Conservation (phyloP, 2,113 vertebrate genomes). For the Cebidichthys violaceus region DNA sequence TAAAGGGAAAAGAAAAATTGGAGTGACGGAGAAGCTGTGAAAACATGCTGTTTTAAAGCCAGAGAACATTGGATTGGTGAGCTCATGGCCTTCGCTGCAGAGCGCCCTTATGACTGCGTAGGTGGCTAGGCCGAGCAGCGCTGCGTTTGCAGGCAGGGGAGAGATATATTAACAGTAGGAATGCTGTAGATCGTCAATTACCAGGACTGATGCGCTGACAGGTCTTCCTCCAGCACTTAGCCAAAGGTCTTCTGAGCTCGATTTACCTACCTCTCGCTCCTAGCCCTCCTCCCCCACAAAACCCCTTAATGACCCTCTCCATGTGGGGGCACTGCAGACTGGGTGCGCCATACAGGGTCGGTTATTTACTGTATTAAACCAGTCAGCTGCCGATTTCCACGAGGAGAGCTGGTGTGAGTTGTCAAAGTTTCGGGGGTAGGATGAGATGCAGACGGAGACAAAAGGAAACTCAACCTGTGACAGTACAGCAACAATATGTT, state of each 20-base stretch:
- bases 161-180: conserved; percentile 45
- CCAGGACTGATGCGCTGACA: conserved; percentile 47
- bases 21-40: conserved; percentile 24
- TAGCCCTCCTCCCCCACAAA: conserved; percentile 19
- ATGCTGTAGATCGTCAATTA: conserved; percentile 63
- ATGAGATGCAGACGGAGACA: not conserved
- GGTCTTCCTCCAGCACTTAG: conserved; percentile 31
- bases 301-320: conserved; percentile 42
- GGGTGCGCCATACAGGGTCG: not conserved
- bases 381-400: conserved; percentile 37
- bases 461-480: conserved; percentile 3
- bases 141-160: conserved; percentile 14
- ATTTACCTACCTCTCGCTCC: conserved; percentile 43
- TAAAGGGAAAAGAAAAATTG: conserved; percentile 19
- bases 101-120: conserved; percentile 53
- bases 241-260: conserved; percentile 44
- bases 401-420: conserved; percentile 12
- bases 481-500: not conserved
- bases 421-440: not conserved
- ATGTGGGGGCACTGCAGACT: conserved; percentile 7
- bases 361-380: conserved; percentile 35
- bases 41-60: conserved; percentile 50
- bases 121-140: conserved; percentile 38
- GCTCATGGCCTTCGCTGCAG: conserved; percentile 57
- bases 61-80: conserved; percentile 30